Percentiles rank a stretch among this genome's conserved stretches.
Evolutionary conservation across 2,888 invertebrate species (phyloP).

Genomic region (Meandrusa payeni): DNA sequence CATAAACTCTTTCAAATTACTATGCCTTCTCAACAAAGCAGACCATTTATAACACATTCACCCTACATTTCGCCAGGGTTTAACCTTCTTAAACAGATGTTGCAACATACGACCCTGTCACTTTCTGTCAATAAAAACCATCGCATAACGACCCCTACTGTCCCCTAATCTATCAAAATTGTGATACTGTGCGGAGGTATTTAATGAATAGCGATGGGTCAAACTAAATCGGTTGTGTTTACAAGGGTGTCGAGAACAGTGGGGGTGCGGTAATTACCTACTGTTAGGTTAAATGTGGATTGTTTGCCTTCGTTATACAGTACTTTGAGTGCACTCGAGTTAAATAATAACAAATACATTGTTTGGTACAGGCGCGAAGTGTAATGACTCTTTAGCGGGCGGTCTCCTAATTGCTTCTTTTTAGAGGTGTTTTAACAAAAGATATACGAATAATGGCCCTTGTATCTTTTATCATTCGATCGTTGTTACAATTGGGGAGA

Average conservation of each 20-base stretch:
- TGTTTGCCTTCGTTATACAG: constrained; percentile 55
- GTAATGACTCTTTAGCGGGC: constrained; percentile 48
- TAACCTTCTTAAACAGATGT: constrained; percentile 53
- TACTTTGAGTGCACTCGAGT: constrained; percentile 44
- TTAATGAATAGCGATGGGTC: constrained; percentile 40
- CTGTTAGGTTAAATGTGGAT: constrained; percentile 52
- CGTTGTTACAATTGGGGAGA: too few species aligned
- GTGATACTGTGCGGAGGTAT: constrained; percentile 26
- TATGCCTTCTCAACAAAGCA: constrained; percentile 4
- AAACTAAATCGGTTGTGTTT: constrained; percentile 39
- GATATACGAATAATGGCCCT: constrained; percentile 29
- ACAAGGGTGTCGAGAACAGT: constrained; percentile 47
- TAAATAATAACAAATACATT: constrained; percentile 71
- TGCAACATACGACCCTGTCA: constrained; percentile 47
- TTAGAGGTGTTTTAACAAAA: constrained; percentile 28
- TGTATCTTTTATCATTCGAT: constrained; percentile 20
- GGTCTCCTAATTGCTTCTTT: constrained; percentile 54
- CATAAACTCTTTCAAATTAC: not conserved
- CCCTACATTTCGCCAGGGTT: constrained; percentile 42
- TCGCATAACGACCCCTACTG: constrained; percentile 32
- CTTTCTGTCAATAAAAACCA: constrained; percentile 37
- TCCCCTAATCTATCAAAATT: constrained; percentile 27
- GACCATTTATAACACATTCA: constrained; percentile 34
- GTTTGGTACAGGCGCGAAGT: constrained; percentile 47
- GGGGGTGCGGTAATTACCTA: constrained; percentile 64